Percentiles rank a stretch among this genome's conserved stretches.
These are phyloP conservation scores for Oscheius sp. DNA, from an alignment of 1,140 invertebrate genomes.

Conservation along the genomic window DNA sequence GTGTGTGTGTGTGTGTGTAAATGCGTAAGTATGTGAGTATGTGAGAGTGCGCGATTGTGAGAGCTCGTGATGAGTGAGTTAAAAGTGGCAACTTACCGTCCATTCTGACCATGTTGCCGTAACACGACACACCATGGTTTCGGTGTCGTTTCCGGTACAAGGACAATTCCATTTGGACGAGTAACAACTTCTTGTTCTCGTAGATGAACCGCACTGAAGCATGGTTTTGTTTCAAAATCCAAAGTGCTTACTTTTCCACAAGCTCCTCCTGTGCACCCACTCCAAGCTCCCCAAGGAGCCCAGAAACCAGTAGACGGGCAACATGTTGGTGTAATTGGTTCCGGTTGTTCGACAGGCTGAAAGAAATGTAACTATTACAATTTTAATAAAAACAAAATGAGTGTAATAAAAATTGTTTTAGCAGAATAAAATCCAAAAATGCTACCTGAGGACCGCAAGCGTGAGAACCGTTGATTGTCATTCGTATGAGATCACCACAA, in stretches of 20 bases:
- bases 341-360: constrained; percentile 1
- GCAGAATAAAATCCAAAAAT: background rate
- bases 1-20: too few relatives aligned
- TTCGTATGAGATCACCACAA: background rate
- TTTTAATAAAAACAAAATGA: too few relatives aligned
- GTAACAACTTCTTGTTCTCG: background rate
- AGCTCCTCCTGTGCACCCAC: constrained; percentile 11
- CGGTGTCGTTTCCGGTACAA: constrained; percentile 2
- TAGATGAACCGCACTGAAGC: constrained; percentile 7
- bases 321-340: background rate
- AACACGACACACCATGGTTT: background rate
- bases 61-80: background rate
- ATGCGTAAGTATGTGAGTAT: too few relatives aligned
- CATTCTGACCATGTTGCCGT: constrained; percentile 17
- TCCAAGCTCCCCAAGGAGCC: constrained; percentile 21
- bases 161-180: background rate
- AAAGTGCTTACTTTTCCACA: constrained; percentile 2
- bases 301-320: constrained; percentile 12
- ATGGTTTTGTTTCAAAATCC: too few relatives aligned
- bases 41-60: background rate
- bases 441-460: constrained; percentile 19
- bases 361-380: background rate
- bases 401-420: too few relatives aligned
- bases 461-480: background rate
- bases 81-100: constrained; percentile 4